phyloP scores from a whole-genome alignment of 2,888 invertebrate genomes.

The Apoda limacodes region DNA sequence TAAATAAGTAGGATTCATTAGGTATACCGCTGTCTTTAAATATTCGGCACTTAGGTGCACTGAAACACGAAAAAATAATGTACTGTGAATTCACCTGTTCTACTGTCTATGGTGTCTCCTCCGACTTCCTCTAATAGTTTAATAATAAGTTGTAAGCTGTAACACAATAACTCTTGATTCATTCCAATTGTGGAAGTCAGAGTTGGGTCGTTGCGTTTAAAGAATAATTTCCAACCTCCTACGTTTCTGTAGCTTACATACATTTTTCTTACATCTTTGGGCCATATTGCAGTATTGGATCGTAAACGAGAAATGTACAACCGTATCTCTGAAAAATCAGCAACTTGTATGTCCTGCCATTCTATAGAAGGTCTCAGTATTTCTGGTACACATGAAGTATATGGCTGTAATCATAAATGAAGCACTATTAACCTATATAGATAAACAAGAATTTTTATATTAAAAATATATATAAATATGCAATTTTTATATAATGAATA shows the following conservation, averaged over 20 bases:
- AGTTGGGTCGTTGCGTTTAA: conserved; percentile 38
- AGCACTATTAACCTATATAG: too few species aligned
- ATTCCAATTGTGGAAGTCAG: conserved; percentile 44
- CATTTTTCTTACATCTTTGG: conserved; percentile 26
- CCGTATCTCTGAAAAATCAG: conserved; percentile 74
- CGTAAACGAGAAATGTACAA: conserved; percentile 55
- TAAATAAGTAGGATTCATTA: too few species aligned
- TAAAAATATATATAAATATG: too few species aligned
- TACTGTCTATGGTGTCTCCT: conserved; percentile 43
- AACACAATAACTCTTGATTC: conserved; percentile 31
- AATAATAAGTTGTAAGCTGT: conserved; percentile 37
- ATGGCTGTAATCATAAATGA: too few species aligned
- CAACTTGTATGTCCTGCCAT: conserved; percentile 78
- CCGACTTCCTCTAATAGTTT: conserved; percentile 31
- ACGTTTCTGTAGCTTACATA: conserved; percentile 25
- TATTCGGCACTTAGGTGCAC: too few species aligned
- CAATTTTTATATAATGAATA: too few species aligned
- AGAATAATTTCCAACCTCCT: conserved; percentile 36
- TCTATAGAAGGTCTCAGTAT: conserved; percentile 56
- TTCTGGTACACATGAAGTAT: too few species aligned
- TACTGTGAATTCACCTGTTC: conserved; percentile 48
- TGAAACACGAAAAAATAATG: too few species aligned
- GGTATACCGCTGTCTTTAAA: too few species aligned
- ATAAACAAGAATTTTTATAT: too few species aligned
- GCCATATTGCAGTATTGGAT: conserved; percentile 29